These are phyloP conservation scores for Pipa parva DNA, from an alignment of 2,113 vertebrate genomes.

Conservation along the genomic window DNA sequence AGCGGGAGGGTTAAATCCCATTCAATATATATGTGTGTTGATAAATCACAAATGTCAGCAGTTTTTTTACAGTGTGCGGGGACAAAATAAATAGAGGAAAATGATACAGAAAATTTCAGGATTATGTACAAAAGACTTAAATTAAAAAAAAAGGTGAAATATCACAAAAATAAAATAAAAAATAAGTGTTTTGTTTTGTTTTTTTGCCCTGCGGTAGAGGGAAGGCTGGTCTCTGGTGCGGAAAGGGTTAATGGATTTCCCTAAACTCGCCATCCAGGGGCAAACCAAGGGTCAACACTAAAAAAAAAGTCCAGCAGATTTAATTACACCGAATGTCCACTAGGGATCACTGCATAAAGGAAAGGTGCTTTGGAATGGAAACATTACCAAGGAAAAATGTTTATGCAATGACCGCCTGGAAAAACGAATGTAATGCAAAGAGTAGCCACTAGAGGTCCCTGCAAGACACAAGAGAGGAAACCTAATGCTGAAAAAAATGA, in stretches of 20 bases:
- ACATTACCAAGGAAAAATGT: not conserved
- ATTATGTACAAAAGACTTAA: constrained; percentile 1
- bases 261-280: too few species aligned
- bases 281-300: not conserved
- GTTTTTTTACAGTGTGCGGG: constrained; percentile 10
- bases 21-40: constrained; percentile 26
- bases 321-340: not conserved
- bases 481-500: not conserved
- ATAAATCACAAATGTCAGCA: constrained; percentile 21
- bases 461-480: not conserved
- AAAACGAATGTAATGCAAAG: not conserved
- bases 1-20: not conserved
- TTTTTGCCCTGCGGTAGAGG: constrained; percentile 6
- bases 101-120: not conserved
- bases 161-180: not conserved
- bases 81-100: constrained; percentile 20
- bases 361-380: not conserved
- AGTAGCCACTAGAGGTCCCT: not conserved
- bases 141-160: constrained; percentile 4
- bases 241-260: constrained; percentile 17
- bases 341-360: not conserved
- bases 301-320: not conserved
- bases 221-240: constrained; percentile 33
- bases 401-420: not conserved
- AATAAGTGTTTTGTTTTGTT: constrained; percentile 22